phyloP scores from a whole-genome alignment of 2,113 vertebrate genomes.

The Paracanthobrama guichenoti region DNA sequence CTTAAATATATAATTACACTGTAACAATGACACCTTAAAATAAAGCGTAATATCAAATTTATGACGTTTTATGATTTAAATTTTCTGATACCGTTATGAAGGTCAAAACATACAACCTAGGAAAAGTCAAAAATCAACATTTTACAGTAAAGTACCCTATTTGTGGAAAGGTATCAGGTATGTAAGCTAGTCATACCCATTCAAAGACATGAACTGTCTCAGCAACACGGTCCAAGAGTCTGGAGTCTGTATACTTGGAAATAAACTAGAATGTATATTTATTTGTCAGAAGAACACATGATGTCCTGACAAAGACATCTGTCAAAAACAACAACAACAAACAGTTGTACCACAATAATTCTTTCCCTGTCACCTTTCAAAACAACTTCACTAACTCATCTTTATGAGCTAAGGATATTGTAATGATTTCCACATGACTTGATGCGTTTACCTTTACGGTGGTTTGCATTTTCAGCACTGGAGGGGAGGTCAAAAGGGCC shows the following conservation, averaged over 20 bases:
- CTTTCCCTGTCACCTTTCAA: constrained; percentile 6
- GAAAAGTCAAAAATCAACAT: too few species aligned
- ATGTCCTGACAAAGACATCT: not conserved
- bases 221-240: not conserved
- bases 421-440: constrained; percentile 6
- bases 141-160: too few species aligned
- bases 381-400: constrained; percentile 17
- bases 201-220: not conserved
- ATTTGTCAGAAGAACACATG: not conserved
- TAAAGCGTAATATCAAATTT: not conserved
- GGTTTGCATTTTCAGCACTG: constrained; percentile 36
- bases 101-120: not conserved
- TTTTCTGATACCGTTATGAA: not conserved
- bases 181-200: not conserved
- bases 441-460: constrained; percentile 23
- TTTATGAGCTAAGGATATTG: constrained; percentile 6
- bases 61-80: not conserved
- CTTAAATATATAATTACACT: too few species aligned
- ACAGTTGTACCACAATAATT: constrained; percentile 8
- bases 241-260: constrained; percentile 11
- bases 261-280: constrained; percentile 2
- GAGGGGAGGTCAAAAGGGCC: not conserved
- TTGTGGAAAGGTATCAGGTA: too few species aligned
- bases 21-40: too few species aligned
- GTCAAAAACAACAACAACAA: not conserved